These are phyloP conservation scores for Gallirallus australis DNA, from an alignment of 2,797 vertebrate species.

Conservation along the genomic window DNA sequence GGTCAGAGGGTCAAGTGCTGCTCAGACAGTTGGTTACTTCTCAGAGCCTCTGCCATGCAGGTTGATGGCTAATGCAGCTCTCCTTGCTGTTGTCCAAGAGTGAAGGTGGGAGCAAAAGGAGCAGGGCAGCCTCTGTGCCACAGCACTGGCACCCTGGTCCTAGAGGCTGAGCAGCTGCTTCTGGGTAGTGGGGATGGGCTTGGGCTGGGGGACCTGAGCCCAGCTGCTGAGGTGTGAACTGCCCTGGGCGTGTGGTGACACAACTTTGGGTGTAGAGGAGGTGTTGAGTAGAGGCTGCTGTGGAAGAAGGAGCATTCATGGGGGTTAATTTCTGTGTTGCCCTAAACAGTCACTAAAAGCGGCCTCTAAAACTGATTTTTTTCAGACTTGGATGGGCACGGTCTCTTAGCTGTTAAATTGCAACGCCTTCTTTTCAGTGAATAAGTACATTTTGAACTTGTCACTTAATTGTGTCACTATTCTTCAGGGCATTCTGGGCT, in stretches of 20 bases:
- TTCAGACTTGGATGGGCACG: background rate
- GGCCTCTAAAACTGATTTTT: background rate
- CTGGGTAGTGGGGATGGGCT: background rate
- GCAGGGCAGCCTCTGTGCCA: background rate
- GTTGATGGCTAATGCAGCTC: background rate
- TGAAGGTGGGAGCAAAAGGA: background rate
- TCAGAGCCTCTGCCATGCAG: background rate
- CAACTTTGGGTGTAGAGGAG: background rate
- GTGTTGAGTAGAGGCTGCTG: background rate
- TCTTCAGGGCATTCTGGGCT: background rate
- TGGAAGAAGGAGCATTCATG: background rate
- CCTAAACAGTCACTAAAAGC: background rate
- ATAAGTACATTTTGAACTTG: background rate
- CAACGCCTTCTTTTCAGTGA: background rate
- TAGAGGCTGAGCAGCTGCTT: background rate
- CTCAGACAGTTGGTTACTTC: background rate
- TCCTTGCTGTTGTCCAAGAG: background rate
- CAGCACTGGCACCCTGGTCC: rapidly evolving
- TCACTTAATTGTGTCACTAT: background rate
- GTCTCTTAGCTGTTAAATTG: background rate
- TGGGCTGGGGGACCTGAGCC: background rate
- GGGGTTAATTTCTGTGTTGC: background rate
- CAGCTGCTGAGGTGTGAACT: background rate
- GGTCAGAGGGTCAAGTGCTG: background rate
- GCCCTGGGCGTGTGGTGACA: rapidly evolving